Conservation (phyloP, 2,888 invertebrate species). For the Craniophora ligustri region DNA sequence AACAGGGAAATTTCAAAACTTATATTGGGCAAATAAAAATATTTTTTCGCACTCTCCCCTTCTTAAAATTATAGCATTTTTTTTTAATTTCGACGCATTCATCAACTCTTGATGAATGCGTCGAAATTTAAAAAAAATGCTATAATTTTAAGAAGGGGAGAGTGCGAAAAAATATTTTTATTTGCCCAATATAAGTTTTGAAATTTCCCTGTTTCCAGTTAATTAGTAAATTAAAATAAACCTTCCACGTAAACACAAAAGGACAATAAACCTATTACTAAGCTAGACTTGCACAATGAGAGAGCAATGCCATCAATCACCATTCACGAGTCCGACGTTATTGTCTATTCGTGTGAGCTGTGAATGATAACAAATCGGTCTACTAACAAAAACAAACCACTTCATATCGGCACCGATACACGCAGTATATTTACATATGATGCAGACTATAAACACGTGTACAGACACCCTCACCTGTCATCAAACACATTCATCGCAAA, state of each 20-base stretch:
- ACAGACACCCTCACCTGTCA: conserved; percentile 49
- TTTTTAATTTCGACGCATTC: no score
- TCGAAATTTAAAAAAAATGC: no score
- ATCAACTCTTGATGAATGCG: no score
- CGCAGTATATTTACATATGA: conserved; percentile 60
- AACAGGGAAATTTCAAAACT: no score
- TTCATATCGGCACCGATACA: conserved; percentile 55
- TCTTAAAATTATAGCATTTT: no score
- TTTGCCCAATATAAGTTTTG: neutral
- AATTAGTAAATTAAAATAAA: conserved; percentile 32
- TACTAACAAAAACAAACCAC: conserved; percentile 69
- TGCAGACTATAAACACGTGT: conserved; percentile 62
- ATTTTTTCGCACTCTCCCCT: no score
- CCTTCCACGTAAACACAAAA: conserved; percentile 30
- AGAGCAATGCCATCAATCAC: conserved; percentile 46
- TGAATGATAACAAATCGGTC: conserved; percentile 65
- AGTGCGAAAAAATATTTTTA: no score
- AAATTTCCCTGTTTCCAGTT: conserved; percentile 10
- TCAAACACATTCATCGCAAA: conserved; percentile 59
- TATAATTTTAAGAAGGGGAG: no score
- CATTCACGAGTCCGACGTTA: conserved; percentile 49
- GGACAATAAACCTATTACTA: conserved; percentile 42
- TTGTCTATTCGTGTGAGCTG: conserved; percentile 62
- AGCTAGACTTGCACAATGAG: conserved; percentile 52
- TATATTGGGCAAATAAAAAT: no score